Evolutionary conservation across 2,888 invertebrate genomes (phyloP).

Genomic region (Apotomis capreana): DNA sequence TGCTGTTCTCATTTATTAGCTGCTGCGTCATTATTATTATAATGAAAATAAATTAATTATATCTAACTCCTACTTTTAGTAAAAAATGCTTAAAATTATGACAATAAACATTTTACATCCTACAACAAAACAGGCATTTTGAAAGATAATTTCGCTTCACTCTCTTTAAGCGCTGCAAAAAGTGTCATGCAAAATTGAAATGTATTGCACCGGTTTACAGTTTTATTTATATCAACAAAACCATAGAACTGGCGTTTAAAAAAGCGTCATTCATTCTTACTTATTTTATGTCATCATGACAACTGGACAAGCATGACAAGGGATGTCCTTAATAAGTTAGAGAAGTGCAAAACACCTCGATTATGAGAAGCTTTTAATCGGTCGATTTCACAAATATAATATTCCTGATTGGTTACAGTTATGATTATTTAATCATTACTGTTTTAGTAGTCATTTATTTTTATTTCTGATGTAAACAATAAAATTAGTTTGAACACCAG

Average conservation of each 20-base stretch:
- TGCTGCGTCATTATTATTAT: constrained; percentile 72
- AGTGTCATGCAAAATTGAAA: background rate
- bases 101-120: constrained; percentile 31
- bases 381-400: background rate
- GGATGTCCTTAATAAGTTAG: background rate
- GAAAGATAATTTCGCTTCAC: background rate
- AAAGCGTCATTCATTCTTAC: background rate
- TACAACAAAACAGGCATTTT: constrained; percentile 9
- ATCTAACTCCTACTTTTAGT: constrained; percentile 16
- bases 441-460: background rate
- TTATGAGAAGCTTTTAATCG: background rate
- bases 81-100: constrained; percentile 19
- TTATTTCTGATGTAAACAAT: background rate
- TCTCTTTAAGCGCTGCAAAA: background rate
- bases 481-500: no score
- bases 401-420: no score
- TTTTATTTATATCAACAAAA: background rate
- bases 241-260: background rate
- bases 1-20: constrained; percentile 75
- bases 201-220: background rate
- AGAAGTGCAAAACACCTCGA: background rate
- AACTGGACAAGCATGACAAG: background rate
- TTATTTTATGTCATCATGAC: background rate
- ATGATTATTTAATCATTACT: no score
- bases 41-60: background rate